These are phyloP conservation scores for Megamerina dolium DNA, from an alignment of 2,888 invertebrate genomes.

Conservation along the genomic window DNA sequence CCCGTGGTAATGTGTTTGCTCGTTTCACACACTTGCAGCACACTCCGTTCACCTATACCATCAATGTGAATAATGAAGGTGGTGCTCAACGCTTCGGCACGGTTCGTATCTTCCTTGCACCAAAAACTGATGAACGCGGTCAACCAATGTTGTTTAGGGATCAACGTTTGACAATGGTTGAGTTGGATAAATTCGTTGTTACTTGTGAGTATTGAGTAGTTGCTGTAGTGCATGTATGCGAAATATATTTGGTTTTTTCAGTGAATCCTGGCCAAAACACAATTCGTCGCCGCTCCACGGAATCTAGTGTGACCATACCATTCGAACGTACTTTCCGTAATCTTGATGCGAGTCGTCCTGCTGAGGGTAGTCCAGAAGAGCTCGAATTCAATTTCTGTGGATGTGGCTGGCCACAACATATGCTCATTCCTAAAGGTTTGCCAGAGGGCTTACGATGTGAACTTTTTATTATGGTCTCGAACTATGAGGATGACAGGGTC, in stretches of 20 bases:
- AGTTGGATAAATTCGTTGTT: slow-evolving; percentile 62
- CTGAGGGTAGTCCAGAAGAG: slow-evolving; percentile 52
- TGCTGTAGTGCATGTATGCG: not conserved
- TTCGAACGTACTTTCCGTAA: slow-evolving; percentile 75
- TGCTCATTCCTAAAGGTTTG: slow-evolving; percentile 70
- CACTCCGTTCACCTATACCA: slow-evolving; percentile 61
- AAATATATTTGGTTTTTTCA: slow-evolving; percentile 26
- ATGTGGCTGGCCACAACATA: slow-evolving; percentile 81
- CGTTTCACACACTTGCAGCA: slow-evolving; percentile 72
- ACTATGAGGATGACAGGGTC: slow-evolving; percentile 60
- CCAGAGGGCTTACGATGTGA: slow-evolving; percentile 60
- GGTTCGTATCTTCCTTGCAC: slow-evolving; percentile 61
- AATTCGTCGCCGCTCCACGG: slow-evolving; percentile 59
- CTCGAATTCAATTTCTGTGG: slow-evolving; percentile 75
- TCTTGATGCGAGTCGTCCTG: slow-evolving; percentile 57
- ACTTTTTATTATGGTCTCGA: slow-evolving; percentile 72
- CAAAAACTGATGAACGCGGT: slow-evolving; percentile 61
- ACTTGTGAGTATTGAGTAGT: slow-evolving; percentile 50
- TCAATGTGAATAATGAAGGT: slow-evolving; percentile 57
- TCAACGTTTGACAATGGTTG: slow-evolving; percentile 60
- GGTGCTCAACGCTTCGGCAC: slow-evolving; percentile 55
- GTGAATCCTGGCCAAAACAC: slow-evolving; percentile 64
- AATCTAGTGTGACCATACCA: slow-evolving; percentile 77
- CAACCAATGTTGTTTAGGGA: slow-evolving; percentile 56
- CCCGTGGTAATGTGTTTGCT: slow-evolving; percentile 66